These are phyloP conservation scores for Anguilla megastoma DNA, from an alignment of 2,797 vertebrate species.

Conservation along the genomic window DNA sequence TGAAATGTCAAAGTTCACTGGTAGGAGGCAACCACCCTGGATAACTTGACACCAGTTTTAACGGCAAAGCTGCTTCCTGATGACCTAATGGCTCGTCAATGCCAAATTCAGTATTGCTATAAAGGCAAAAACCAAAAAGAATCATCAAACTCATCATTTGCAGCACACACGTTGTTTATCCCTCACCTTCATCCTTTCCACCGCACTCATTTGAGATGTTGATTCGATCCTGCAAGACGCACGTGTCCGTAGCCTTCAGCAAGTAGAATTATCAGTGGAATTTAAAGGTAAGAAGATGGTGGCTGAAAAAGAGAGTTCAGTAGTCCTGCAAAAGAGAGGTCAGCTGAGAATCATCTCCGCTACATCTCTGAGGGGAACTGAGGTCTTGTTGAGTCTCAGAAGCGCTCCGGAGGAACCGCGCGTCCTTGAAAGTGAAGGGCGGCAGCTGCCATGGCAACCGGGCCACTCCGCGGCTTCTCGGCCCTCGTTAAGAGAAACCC, in stretches of 20 bases:
- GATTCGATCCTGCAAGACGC: neutral
- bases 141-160: neutral
- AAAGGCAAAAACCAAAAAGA: neutral
- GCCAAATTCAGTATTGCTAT: neutral
- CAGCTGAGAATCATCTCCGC: neutral
- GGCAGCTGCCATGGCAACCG: conserved; percentile 29
- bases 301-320: neutral
- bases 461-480: neutral
- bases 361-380: neutral
- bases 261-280: neutral
- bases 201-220: neutral
- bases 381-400: neutral
- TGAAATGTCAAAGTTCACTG: neutral
- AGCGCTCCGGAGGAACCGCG: neutral
- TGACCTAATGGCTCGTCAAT: neutral
- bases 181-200: neutral
- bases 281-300: neutral
- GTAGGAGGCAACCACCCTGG: neutral
- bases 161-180: neutral
- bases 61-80: neutral
- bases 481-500: conserved; percentile 5
- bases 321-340: neutral
- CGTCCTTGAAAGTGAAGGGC: conserved; percentile 5
- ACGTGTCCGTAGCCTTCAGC: neutral
- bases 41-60: neutral